Percentiles rank a stretch among this genome's conserved stretches.
phyloP scores from a whole-genome alignment of 2,888 invertebrate species.

The Pyrgus malvae region DNA sequence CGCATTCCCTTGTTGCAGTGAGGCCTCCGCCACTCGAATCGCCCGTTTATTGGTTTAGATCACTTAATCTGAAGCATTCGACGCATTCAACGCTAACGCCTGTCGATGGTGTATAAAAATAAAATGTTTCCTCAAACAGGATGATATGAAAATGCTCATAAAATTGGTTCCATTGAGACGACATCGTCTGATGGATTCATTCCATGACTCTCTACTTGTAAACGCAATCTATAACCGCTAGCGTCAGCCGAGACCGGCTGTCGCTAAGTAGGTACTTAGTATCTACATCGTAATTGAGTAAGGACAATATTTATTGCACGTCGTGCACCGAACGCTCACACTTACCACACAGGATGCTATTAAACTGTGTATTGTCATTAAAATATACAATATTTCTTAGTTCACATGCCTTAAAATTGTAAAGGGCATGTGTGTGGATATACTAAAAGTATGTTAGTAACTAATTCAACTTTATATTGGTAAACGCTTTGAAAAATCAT shows the following conservation, averaged over 20 bases:
- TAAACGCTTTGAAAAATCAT: too few relatives aligned
- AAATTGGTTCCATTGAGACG: conserved; percentile 9
- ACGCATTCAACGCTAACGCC: not conserved
- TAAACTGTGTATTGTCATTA: not conserved
- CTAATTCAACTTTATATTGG: too few relatives aligned
- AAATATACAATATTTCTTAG: not conserved
- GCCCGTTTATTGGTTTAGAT: not conserved
- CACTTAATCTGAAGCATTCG: conserved; percentile 2
- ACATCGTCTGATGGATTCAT: not conserved
- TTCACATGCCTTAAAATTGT: too few relatives aligned
- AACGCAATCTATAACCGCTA: not conserved
- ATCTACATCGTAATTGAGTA: not conserved
- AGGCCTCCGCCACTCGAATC: not conserved
- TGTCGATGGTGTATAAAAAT: conserved; percentile 11
- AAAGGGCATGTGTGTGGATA: too few relatives aligned
- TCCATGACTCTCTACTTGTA: not conserved
- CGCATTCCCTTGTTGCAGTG: too few relatives aligned
- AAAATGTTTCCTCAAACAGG: conserved; percentile 7
- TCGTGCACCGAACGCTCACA: too few relatives aligned
- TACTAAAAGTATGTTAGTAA: too few relatives aligned
- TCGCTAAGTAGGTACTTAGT: not conserved
- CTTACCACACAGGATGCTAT: not conserved
- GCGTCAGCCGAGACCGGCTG: not conserved
- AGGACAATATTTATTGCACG: conserved; percentile 2
- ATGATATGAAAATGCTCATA: conserved; percentile 19